Conservation (phyloP, 2,113 vertebrate genomes). For the Scalopus aquaticus region DNA sequence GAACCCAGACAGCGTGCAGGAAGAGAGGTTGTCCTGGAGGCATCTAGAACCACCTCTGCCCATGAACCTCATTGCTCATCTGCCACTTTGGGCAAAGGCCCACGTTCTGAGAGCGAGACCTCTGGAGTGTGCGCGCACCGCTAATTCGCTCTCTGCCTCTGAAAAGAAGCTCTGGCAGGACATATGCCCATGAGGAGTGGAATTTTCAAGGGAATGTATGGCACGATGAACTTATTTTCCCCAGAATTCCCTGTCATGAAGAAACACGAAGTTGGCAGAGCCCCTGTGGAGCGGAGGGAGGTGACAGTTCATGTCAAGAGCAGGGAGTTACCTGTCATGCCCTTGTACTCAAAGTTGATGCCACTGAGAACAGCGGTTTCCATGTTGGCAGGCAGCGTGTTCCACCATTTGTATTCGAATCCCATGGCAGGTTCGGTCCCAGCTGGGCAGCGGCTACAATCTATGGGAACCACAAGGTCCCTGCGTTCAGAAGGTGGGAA, state of each 20-base stretch:
- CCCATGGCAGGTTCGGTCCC: conserved; percentile 92
- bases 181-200: not conserved
- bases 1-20: not conserved
- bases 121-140: not conserved
- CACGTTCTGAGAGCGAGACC: not conserved
- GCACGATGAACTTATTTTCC: not conserved
- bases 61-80: not conserved
- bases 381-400: conserved; percentile 94
- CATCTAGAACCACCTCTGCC: not conserved
- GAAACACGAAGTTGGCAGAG: not conserved
- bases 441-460: conserved; percentile 89
- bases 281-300: fast-evolving
- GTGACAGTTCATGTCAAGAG: fast-evolving
- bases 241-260: not conserved
- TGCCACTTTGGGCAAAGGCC: not conserved
- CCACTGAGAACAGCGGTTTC: conserved; percentile 88
- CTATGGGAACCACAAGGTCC: conserved; percentile 79
- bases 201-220: not conserved
- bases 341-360: conserved; percentile 88
- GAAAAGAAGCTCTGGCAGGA: not conserved
- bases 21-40: not conserved
- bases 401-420: conserved; percentile 99
- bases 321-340: conserved; percentile 86
- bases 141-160: not conserved
- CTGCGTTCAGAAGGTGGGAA: not conserved